Evolutionary conservation across 2,888 invertebrate genomes (phyloP).

Genomic region (Diabrotica balteata): DNA sequence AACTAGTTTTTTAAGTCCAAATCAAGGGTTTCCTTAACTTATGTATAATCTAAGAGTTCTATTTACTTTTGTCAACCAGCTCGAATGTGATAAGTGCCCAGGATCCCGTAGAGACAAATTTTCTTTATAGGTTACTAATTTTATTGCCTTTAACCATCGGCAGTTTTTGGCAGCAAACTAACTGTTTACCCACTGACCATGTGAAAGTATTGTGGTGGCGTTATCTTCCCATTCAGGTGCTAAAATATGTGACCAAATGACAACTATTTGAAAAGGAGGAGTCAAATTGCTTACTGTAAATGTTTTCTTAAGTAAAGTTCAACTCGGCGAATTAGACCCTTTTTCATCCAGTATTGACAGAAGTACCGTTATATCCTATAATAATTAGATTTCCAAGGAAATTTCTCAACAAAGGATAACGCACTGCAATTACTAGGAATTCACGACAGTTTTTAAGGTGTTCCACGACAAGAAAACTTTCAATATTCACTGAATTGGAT

Average conservation of each 20-base stretch:
- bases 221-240: not conserved
- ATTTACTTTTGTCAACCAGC: not conserved
- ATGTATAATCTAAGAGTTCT: not conserved
- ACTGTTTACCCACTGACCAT: not conserved
- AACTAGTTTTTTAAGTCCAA: not conserved
- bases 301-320: too few species aligned
- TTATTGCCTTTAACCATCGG: not conserved
- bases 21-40: not conserved
- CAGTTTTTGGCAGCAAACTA: conserved; percentile 1
- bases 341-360: too few species aligned
- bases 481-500: too few species aligned
- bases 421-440: too few species aligned
- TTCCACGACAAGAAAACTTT: too few species aligned
- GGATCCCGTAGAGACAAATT: not conserved
- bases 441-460: too few species aligned
- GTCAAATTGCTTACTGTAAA: not conserved
- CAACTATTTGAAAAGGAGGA: not conserved
- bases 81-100: too few species aligned
- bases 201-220: not conserved
- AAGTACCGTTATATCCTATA: too few species aligned
- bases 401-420: too few species aligned
- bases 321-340: too few species aligned
- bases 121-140: not conserved
- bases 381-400: too few species aligned
- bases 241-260: too few species aligned